Evolutionary conservation across 2,888 invertebrate species (phyloP).

Genomic region (Latrodectus elegans): DNA sequence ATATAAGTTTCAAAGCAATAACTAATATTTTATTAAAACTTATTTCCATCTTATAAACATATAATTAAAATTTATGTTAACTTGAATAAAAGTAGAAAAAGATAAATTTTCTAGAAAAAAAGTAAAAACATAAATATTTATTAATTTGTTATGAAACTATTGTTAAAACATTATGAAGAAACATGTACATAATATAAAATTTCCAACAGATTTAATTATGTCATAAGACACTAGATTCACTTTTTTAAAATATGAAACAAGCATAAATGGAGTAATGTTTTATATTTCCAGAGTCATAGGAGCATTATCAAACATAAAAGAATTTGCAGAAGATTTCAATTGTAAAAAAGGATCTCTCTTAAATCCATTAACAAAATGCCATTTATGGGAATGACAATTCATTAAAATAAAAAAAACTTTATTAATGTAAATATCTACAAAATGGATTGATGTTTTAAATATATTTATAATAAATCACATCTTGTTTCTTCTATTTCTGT

Average conservation of each 20-base stretch:
- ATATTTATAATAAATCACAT: not conserved
- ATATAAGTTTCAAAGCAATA: not conserved
- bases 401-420: slow-evolving; percentile 1
- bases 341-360: slow-evolving; percentile 37
- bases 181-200: no score
- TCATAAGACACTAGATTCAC: no score
- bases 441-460: not conserved
- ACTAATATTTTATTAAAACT: no score
- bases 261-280: not conserved
- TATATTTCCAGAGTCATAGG: slow-evolving; percentile 51
- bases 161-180: no score
- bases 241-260: not conserved
- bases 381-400: slow-evolving; percentile 30
- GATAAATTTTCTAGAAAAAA: no score
- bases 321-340: slow-evolving; percentile 65
- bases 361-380: slow-evolving; percentile 50
- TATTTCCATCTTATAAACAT: no score
- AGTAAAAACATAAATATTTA: no score
- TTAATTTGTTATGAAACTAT: no score
- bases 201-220: no score
- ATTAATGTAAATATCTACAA: slow-evolving; percentile 20
- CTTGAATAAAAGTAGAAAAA: no score
- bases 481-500: not conserved
- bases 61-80: no score
- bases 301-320: slow-evolving; percentile 55